A percentile compares a stretch with the other conserved stretches of the same genome.
phyloP scores from a whole-genome alignment of 1,140 invertebrate genomes.

The Dendroctonus valens region DNA sequence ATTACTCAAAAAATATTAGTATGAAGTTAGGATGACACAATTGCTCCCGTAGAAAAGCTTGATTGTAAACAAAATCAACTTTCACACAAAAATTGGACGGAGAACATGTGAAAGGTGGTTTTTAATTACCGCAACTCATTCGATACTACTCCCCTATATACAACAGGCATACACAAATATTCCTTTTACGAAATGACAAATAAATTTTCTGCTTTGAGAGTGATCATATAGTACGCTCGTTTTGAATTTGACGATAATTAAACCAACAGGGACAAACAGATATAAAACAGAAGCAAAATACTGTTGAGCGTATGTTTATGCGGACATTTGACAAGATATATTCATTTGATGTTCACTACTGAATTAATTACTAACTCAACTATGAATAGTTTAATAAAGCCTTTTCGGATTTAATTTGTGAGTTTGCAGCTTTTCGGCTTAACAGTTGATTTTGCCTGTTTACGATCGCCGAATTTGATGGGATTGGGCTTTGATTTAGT shows the following conservation, averaged over 20 bases:
- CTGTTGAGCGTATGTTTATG: conserved; percentile 31
- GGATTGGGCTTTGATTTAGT: conserved; percentile 10
- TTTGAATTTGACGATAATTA: conserved; percentile 47
- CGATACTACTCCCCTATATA: background rate
- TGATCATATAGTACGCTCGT: conserved; percentile 40
- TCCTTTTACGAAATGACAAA: conserved; percentile 47
- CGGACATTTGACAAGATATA: conserved; percentile 31
- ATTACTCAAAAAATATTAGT: too few species aligned
- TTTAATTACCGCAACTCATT: conserved; percentile 8
- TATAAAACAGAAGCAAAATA: conserved; percentile 42
- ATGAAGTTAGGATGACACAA: too few species aligned
- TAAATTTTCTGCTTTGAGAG: conserved; percentile 46
- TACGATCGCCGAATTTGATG: conserved; percentile 8
- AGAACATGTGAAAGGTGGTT: conserved; percentile 3
- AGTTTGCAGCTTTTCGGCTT: conserved; percentile 19
- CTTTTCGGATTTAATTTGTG: conserved; percentile 28
- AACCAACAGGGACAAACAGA: conserved; percentile 39
- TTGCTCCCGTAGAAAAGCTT: too few species aligned
- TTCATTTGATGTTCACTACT: conserved; percentile 29
- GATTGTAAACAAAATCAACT: background rate
- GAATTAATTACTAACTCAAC: conserved; percentile 33
- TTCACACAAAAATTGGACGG: background rate
- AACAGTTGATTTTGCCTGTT: conserved; percentile 16
- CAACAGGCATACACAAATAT: conserved; percentile 42
- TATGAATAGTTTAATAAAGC: conserved; percentile 35